Conservation (phyloP, 2,113 vertebrate genomes). For the Eulemur rufifrons region DNA sequence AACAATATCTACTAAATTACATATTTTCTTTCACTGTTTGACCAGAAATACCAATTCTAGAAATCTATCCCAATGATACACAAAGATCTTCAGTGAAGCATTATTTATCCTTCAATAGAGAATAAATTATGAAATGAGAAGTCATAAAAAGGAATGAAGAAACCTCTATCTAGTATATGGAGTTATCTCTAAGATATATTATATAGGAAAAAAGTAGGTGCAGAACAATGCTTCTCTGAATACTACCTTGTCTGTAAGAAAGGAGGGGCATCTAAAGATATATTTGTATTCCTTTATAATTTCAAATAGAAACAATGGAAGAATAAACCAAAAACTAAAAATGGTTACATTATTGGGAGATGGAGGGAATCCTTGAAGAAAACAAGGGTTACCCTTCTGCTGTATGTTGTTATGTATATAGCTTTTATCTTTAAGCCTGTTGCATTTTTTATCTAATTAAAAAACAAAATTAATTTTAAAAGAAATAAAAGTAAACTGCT, state of each 20-base stretch:
- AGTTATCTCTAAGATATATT: background rate
- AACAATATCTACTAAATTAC: background rate
- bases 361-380: background rate
- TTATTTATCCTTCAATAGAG: background rate
- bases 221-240: background rate
- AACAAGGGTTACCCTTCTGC: background rate
- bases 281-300: background rate
- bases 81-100: background rate
- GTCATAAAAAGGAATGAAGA: background rate
- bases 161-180: background rate
- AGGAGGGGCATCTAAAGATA: background rate
- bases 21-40: background rate
- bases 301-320: background rate
- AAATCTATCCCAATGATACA: background rate
- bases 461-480: slow-evolving; percentile 18
- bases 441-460: background rate
- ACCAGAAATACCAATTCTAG: background rate
- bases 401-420: background rate
- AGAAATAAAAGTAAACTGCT: background rate
- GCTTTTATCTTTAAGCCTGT: background rate
- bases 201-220: background rate
- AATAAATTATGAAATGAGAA: background rate
- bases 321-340: background rate
- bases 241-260: background rate
- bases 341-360: background rate